Conservation (phyloP, 2,797 vertebrate genomes). For the Liparis tanakae region DNA sequence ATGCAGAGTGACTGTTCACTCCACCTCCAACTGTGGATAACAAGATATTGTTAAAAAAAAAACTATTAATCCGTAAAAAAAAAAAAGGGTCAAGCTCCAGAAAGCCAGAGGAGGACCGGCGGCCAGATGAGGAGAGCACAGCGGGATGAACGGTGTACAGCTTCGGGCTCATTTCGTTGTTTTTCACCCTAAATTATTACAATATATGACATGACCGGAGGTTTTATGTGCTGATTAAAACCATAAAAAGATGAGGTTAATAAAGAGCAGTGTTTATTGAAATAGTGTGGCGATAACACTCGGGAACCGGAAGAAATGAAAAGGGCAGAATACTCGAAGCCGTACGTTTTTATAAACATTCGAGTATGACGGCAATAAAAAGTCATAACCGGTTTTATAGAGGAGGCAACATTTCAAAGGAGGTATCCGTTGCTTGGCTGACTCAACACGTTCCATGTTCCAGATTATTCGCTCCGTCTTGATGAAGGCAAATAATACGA, state of each 20-base stretch:
- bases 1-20: slow-evolving; percentile 71
- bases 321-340: not conserved
- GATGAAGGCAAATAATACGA: slow-evolving; percentile 14
- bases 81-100: slow-evolving; percentile 77
- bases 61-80: slow-evolving; percentile 80
- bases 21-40: slow-evolving; percentile 59
- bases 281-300: not conserved
- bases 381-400: slow-evolving; percentile 11
- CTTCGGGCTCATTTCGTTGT: not conserved
- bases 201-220: not conserved
- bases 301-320: not conserved
- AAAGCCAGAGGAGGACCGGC: slow-evolving; percentile 61
- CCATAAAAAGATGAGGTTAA: not conserved
- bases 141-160: slow-evolving; percentile 40
- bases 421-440: slow-evolving; percentile 1
- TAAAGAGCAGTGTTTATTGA: not conserved
- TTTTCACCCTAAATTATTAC: not conserved
- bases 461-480: slow-evolving; percentile 18
- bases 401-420: slow-evolving; percentile 9
- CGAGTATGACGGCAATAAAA: not conserved
- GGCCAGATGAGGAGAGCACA: slow-evolving; percentile 50
- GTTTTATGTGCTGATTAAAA: not conserved
- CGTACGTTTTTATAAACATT: not conserved
- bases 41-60: slow-evolving; percentile 76
- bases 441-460: not conserved